Base-by-base conservation (phyloP, 1,140 invertebrate species). In the Drosophila ohnishii region DNA sequence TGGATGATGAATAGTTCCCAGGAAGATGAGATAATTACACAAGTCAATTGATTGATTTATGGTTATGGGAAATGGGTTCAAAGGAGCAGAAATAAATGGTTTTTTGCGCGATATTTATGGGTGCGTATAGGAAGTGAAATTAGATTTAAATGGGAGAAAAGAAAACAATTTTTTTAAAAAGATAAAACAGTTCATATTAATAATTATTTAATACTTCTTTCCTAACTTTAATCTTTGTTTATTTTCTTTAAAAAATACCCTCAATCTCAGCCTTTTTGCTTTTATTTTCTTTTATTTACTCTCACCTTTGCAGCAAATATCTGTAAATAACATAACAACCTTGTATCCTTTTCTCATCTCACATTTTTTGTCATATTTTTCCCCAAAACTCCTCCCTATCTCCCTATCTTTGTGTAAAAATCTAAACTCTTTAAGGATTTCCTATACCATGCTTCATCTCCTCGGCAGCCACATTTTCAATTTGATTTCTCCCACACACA, bases 11-110 rank as follows among this genome's bases (percentile, higher is more conserved):
- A 71, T 71, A 71, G 69, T 71, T 59, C 22, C 35, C 40, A 9
- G 51, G 61, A 16, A 71, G 69, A 71, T 48, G 69, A 71, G 69
- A 71, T 71, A 71, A 71, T 71, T 71, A 71, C 51, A 50, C 65
- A 71, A 71, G 51, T 19, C 42, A 59, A 50, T 71, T 71, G 69
- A 71, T 71, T 71, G 69, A 71, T 71, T 71, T 71, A 71, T 71
- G 51, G 44, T 42, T 40, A 71, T 40, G n/a, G 30, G n/a, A 48
- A 10, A 47, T 11, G 25, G 10, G 11, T 63, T 30, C 19, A 14
- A 11, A 3, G 5, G 7, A 34, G 5, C 2, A 14, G n/a, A 11
- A 7, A 35, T 50, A 65, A 48, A 48, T 65, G 10, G 14, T 16
- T 14, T 30, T 34, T 8, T 19, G 5, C 1, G 16, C 6, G 3